Conservation (phyloP, 2,888 invertebrate genomes). For the Unio pictorum region DNA sequence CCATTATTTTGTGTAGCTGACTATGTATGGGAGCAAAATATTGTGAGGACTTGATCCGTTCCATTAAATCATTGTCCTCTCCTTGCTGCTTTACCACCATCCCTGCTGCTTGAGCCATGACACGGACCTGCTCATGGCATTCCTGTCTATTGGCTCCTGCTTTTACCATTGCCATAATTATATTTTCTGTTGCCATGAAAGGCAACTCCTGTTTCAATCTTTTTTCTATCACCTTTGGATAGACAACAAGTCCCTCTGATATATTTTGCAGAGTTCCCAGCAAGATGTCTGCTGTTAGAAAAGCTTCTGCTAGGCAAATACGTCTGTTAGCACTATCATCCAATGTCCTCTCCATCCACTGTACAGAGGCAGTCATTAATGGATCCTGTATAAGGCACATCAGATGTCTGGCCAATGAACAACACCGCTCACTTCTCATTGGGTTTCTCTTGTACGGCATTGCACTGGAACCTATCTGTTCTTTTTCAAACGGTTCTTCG, state of each 20-base stretch:
- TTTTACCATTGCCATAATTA: conserved; percentile 99
- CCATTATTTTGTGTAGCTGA: conserved; percentile 83
- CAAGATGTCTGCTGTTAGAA: conserved; percentile 92
- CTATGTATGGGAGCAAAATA: conserved; percentile 88
- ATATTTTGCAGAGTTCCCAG: conserved; percentile 92
- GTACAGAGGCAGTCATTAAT: conserved; percentile 75
- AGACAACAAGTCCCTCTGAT: conserved; percentile 94
- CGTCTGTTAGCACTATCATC: conserved; percentile 97
- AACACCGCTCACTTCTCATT: conserved; percentile 96
- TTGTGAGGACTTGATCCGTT: conserved; percentile 79
- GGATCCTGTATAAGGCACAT: conserved; percentile 80
- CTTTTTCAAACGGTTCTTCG: conserved; percentile 96
- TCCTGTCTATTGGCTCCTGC: conserved; percentile 90
- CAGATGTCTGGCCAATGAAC: conserved; percentile 92
- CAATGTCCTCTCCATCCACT: conserved; percentile 97
- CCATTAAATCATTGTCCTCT: conserved; percentile 90
- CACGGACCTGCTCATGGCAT: conserved; percentile 95
- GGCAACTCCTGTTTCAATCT: conserved; percentile 92
- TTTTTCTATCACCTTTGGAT: conserved; percentile 92
- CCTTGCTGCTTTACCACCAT: conserved; percentile 91
- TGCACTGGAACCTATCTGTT: conserved; percentile 97
- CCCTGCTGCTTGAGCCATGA: conserved; percentile 92
- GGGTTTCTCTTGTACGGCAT: conserved; percentile 99
- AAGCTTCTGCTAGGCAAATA: conserved; percentile 91
- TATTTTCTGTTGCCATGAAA: conserved; percentile 97